phyloP scores from a whole-genome alignment of 1,140 invertebrate genomes.

The Pogonomyrmex barbatus region DNA sequence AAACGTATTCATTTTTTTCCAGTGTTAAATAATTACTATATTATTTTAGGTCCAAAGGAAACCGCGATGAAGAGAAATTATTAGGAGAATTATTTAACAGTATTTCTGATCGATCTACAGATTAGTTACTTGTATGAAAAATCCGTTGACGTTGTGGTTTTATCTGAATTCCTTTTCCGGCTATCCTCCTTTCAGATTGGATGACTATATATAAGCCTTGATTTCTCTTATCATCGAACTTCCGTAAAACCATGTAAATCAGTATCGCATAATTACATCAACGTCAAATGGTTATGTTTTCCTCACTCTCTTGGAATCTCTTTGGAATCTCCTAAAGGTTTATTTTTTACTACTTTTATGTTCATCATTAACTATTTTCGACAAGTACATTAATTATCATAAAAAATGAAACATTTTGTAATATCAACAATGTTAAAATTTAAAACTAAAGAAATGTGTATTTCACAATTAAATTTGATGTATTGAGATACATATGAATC shows the following conservation, averaged over 20 bases:
- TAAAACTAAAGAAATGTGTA: too few species aligned
- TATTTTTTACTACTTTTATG: not conserved
- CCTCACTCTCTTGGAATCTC: not conserved
- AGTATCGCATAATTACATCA: not conserved
- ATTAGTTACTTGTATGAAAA: not conserved
- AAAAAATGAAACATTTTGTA: not conserved
- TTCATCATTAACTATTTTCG: not conserved
- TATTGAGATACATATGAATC: not conserved
- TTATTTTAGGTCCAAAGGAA: not conserved
- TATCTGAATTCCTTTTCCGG: constrained; percentile 41
- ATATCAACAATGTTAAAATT: not conserved
- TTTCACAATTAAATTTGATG: too few species aligned
- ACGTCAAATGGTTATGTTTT: not conserved
- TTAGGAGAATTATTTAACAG: not conserved
- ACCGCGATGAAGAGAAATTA: too few species aligned
- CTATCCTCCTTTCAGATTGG: not conserved
- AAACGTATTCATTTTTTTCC: constrained; percentile 40
- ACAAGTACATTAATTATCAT: not conserved
- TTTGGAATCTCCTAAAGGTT: not conserved
- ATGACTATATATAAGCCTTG: constrained; percentile 6
- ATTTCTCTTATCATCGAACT: constrained; percentile 17
- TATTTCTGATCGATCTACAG: not conserved
- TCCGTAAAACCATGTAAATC: not conserved
- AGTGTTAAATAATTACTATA: not conserved
- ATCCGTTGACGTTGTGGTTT: not conserved